These are phyloP conservation scores for Polia nebulosa DNA, from an alignment of 2,888 invertebrate species.

Conservation along the genomic window DNA sequence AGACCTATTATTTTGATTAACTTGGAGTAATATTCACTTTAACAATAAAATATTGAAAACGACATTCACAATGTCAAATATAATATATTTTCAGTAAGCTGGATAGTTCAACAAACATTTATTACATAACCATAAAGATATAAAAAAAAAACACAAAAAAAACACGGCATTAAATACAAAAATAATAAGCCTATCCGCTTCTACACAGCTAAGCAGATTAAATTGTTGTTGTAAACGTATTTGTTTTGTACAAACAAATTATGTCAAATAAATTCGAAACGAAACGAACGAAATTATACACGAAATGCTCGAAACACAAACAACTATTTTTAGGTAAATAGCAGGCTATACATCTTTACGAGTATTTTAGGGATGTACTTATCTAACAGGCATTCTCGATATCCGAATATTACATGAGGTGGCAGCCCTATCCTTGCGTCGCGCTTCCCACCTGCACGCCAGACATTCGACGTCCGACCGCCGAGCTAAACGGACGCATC, in stretches of 20 bases:
- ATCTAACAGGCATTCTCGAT: conserved; percentile 22
- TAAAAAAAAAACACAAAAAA: background rate
- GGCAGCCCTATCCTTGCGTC: conserved; percentile 61
- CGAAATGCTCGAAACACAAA: background rate
- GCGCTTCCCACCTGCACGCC: conserved; percentile 71
- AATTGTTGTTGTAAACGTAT: conserved; percentile 18
- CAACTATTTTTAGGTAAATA: background rate
- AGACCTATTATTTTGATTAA: no score
- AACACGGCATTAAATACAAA: no score
- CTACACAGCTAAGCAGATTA: conserved; percentile 24
- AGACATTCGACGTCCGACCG: conserved; percentile 80
- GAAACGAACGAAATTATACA: conserved; percentile 16
- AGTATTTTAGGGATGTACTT: conserved; percentile 19
- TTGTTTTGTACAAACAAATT: conserved; percentile 10
- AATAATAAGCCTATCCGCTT: background rate
- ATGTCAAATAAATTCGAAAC: conserved; percentile 21
- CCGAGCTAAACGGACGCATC: conserved; percentile 72
- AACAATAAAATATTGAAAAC: no score
- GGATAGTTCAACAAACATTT: no score
- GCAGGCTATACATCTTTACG: background rate
- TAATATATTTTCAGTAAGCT: no score
- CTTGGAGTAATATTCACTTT: no score
- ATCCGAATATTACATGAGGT: conserved; percentile 51
- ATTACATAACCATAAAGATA: background rate
- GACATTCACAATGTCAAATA: no score